phyloP scores from a whole-genome alignment of 2,113 vertebrate species.

The Emberiza fucata region DNA sequence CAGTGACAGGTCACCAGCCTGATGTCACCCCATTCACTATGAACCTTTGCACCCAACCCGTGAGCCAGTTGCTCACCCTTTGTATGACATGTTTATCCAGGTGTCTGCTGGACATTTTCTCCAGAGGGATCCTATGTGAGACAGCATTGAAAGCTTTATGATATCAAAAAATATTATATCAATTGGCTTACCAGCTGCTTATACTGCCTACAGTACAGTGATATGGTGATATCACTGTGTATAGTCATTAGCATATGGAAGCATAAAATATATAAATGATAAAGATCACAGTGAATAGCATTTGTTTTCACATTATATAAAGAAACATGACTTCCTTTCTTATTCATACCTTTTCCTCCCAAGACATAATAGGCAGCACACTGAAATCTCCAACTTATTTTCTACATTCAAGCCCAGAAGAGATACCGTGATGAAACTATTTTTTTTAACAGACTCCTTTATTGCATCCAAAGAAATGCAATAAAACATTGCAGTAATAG shows the following conservation, averaged over 20 bases:
- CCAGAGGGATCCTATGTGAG: background rate
- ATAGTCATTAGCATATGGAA: background rate
- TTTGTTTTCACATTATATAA: background rate
- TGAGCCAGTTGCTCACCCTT: background rate
- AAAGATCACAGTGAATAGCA: background rate
- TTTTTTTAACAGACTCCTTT: background rate
- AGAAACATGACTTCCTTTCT: background rate
- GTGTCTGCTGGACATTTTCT: background rate
- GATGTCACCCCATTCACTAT: background rate
- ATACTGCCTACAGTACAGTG: background rate
- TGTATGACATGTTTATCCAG: background rate
- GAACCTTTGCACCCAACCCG: background rate
- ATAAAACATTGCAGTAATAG: background rate
- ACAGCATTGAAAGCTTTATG: background rate
- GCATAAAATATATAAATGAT: background rate
- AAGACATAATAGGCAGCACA: background rate
- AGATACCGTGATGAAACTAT: background rate
- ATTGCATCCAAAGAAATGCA: background rate
- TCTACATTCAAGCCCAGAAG: background rate
- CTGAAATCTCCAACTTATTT: background rate
- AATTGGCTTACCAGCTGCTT: background rate
- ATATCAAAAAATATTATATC: fast-evolving
- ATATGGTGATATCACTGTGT: background rate
- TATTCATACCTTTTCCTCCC: background rate
- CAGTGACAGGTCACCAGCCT: background rate